A percentile compares a stretch with the other conserved stretches of the same genome.
Conservation (phyloP, 2,888 invertebrate genomes). For the Linnaemya vulpina region DNA sequence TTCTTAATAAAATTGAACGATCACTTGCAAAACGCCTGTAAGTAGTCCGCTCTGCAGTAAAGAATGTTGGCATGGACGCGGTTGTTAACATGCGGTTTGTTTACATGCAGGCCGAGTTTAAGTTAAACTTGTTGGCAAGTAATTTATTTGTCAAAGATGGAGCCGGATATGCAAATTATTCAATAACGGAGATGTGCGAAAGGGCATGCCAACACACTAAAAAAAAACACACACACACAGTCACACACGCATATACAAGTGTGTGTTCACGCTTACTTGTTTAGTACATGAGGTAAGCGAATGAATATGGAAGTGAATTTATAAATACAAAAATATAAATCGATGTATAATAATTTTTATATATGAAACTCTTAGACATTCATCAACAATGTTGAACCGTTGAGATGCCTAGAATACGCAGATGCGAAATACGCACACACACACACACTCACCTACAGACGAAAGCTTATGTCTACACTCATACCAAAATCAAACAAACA, state of each 20-base stretch:
- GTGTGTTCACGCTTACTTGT: neutral
- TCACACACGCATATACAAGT: neutral
- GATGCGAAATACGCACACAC: neutral
- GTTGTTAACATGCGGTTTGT: slow-evolving; percentile 68
- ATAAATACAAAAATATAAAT: neutral
- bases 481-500: neutral
- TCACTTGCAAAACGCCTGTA: slow-evolving; percentile 13
- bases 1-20: too few relatives aligned
- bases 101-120: slow-evolving; percentile 62
- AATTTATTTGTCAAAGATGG: slow-evolving; percentile 13
- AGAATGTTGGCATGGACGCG: slow-evolving; percentile 28
- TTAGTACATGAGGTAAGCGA: neutral
- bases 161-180: neutral
- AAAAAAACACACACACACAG: too few relatives aligned
- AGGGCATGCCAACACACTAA: too few relatives aligned
- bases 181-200: neutral
- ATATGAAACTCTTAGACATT: neutral
- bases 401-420: slow-evolving; percentile 49
- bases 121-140: slow-evolving; percentile 9
- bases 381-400: slow-evolving; percentile 47
- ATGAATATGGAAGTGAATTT: slow-evolving; percentile 7
- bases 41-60: slow-evolving; percentile 13
- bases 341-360: neutral
- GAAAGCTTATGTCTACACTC: neutral
- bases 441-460: too few relatives aligned